Evolutionary conservation across 2,113 vertebrate genomes (phyloP).

Genomic region (Coreoperca whiteheadi): DNA sequence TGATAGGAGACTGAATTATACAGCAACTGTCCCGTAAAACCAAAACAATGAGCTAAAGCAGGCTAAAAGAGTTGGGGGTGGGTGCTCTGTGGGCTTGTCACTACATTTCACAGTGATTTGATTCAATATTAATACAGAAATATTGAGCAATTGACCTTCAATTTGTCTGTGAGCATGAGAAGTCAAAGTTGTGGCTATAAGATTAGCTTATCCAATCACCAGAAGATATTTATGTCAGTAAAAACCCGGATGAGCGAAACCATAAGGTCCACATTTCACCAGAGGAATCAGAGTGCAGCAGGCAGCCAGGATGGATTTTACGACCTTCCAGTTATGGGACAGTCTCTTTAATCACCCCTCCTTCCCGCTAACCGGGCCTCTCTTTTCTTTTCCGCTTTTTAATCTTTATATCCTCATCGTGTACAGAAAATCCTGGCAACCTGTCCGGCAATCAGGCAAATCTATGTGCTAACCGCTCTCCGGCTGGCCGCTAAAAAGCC

Average conservation of each 20-base stretch:
- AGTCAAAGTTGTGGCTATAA: conserved; percentile 1
- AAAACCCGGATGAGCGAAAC: conserved; percentile 31
- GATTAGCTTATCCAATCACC: conserved; percentile 26
- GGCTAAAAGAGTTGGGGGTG: not conserved
- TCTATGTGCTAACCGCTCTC: not conserved
- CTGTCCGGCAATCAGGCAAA: conserved; percentile 12
- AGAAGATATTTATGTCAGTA: conserved; percentile 6
- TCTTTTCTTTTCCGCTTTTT: conserved; percentile 20
- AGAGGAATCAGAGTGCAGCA: conserved; percentile 34
- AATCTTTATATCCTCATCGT: conserved; percentile 44
- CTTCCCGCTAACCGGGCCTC: conserved; percentile 15
- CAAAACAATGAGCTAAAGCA: not conserved
- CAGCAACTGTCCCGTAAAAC: not conserved
- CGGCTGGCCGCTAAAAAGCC: conserved; percentile 32
- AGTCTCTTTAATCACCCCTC: conserved; percentile 43
- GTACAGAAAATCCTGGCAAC: conserved; percentile 9
- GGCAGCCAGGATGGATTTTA: conserved; percentile 50
- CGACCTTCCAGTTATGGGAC: conserved; percentile 57
- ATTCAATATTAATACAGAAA: not conserved
- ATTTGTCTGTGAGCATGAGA: not conserved
- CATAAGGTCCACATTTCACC: conserved; percentile 37
- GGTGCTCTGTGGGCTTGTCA: not conserved
- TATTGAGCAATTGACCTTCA: not conserved
- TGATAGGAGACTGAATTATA: not conserved
- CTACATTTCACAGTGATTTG: not conserved